Percentiles rank a stretch among this genome's conserved stretches.
Evolutionary conservation across 2,797 vertebrate genomes (phyloP).

Genomic region (Gymnocypris eckloni): DNA sequence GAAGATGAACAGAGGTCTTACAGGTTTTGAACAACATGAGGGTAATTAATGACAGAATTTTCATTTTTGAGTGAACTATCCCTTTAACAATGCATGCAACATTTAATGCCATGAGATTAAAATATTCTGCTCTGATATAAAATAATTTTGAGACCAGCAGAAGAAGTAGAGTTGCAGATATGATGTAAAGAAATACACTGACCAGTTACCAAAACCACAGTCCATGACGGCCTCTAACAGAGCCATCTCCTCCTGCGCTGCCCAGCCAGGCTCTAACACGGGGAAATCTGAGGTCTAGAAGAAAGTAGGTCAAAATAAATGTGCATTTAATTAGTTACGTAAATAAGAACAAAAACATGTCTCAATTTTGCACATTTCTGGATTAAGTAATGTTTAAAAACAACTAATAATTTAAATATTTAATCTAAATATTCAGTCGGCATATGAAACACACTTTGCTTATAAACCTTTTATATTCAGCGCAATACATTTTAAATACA

Average conservation of each 20-base stretch:
- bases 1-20: too few species aligned
- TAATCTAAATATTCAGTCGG: background rate
- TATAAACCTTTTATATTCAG: background rate
- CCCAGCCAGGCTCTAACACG: constrained; percentile 91
- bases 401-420: background rate
- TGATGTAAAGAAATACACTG: constrained; percentile 60
- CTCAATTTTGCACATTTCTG: background rate
- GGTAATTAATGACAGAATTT: too few species aligned
- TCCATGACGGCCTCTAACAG: constrained; percentile 95
- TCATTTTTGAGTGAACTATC: too few species aligned
- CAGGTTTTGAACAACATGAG: too few species aligned
- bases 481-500: background rate
- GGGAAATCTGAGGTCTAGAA: constrained; percentile 92
- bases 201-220: constrained; percentile 98
- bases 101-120: background rate
- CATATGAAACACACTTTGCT: background rate
- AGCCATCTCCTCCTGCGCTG: constrained; percentile 92
- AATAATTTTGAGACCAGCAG: background rate
- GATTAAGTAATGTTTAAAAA: background rate
- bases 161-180: background rate
- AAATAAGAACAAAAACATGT: background rate
- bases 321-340: background rate
- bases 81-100: background rate
- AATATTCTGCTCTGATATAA: background rate
- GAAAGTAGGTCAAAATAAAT: background rate